Evolutionary conservation across 2,797 vertebrate species (phyloP).

Genomic region (Zalophus californianus): DNA sequence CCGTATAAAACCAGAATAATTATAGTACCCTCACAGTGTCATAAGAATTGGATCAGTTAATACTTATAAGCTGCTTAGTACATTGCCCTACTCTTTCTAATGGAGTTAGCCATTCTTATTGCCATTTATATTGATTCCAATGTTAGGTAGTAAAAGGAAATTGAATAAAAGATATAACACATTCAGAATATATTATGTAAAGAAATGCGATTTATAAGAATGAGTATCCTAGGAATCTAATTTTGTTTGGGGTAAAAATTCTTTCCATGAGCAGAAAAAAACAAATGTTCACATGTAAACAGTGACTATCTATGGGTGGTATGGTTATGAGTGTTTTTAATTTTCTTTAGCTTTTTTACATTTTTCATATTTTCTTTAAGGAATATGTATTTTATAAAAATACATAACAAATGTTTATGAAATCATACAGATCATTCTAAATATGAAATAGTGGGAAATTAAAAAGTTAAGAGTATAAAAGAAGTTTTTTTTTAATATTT

Average conservation of each 20-base stretch:
- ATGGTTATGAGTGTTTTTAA: constrained; percentile 41
- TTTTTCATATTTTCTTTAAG: constrained; percentile 1
- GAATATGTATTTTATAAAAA: not conserved
- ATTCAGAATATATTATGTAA: constrained; percentile 42
- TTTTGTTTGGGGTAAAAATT: not conserved
- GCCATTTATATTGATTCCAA: not conserved
- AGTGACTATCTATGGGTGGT: not conserved
- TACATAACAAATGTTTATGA: not conserved
- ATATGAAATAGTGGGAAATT: constrained; percentile 8
- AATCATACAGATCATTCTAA: constrained; percentile 14
- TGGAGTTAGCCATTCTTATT: not conserved
- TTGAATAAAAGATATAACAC: not conserved
- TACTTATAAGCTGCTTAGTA: not conserved
- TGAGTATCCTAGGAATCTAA: not conserved
- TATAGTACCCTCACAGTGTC: not conserved
- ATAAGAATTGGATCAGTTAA: not conserved
- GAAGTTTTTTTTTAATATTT: not conserved
- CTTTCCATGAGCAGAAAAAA: not conserved
- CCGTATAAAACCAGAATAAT: not conserved
- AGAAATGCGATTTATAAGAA: constrained; percentile 23
- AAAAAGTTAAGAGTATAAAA: not conserved
- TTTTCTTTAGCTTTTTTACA: constrained; percentile 42
- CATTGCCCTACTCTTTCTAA: not conserved
- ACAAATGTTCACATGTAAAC: constrained; percentile 3
- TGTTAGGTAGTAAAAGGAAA: constrained; percentile 34